These are phyloP conservation scores for Takifugu ocellatus DNA, from an alignment of 2,797 vertebrate genomes.

Conservation along the genomic window DNA sequence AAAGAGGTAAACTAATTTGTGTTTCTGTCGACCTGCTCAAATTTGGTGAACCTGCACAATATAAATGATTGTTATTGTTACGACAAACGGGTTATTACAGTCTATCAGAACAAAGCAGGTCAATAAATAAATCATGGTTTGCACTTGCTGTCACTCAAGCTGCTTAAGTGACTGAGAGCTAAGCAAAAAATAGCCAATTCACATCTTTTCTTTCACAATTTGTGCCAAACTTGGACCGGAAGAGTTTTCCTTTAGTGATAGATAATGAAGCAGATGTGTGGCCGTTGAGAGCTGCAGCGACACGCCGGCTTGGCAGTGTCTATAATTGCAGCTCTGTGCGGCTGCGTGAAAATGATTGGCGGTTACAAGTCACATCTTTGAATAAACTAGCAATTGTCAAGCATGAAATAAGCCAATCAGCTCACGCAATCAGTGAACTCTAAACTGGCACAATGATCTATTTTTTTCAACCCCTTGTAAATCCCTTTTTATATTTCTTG, in stretches of 20 bases:
- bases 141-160: background rate
- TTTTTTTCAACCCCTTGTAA: background rate
- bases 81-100: background rate
- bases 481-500: too few species aligned
- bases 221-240: background rate
- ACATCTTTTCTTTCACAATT: background rate
- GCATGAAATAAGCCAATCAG: conserved; percentile 14
- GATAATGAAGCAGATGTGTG: background rate
- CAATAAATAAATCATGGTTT: background rate
- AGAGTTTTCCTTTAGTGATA: background rate
- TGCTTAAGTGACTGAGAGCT: background rate
- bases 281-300: background rate
- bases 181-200: background rate
- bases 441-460: background rate
- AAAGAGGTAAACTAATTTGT: too few species aligned
- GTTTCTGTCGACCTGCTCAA: background rate
- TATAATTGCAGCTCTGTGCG: background rate
- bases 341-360: conserved; percentile 12
- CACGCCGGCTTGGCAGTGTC: background rate
- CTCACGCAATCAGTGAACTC: conserved; percentile 14
- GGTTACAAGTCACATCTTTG: conserved; percentile 2
- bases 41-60: background rate
- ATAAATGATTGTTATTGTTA: background rate
- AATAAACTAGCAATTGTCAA: conserved; percentile 3
- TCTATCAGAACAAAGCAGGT: background rate